phyloP scores from a whole-genome alignment of 2,888 invertebrate species.

The Drosophila fulvimacula region DNA sequence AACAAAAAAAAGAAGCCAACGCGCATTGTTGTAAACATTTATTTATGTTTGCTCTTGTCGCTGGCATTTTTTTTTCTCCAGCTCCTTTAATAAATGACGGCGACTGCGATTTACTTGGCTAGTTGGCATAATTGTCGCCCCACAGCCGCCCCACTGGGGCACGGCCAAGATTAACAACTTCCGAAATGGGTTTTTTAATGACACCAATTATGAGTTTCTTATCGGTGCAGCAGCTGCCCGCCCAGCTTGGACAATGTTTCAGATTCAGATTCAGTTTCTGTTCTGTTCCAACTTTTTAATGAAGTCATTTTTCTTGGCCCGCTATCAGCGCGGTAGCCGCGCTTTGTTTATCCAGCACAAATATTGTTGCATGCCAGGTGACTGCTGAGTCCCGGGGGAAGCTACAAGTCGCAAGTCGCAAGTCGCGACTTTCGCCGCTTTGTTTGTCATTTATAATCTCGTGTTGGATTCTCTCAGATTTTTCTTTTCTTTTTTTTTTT shows the following conservation, averaged over 20 bases:
- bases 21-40: conserved; percentile 67
- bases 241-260: conserved; percentile 21
- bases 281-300: conserved; percentile 67
- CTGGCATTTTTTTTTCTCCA: conserved; percentile 8
- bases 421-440: conserved; percentile 52
- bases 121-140: conserved; percentile 74
- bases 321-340: conserved; percentile 16
- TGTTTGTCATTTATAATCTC: conserved; percentile 64
- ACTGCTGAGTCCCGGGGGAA: conserved; percentile 27
- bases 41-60: conserved; percentile 23
- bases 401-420: conserved; percentile 8
- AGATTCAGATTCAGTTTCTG: conserved; percentile 22
- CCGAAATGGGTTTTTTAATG: conserved; percentile 81
- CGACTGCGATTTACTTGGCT: conserved; percentile 48
- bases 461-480: conserved; percentile 17
- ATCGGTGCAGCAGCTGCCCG: conserved; percentile 71
- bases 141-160: not conserved
- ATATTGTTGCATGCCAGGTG: conserved; percentile 62
- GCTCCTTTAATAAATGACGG: conserved; percentile 75
- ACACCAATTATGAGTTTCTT: conserved; percentile 82
- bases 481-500: not conserved
- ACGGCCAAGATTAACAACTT: conserved; percentile 77
- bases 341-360: conserved; percentile 65
- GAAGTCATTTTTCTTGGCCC: conserved; percentile 69
- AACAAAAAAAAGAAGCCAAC: conserved; percentile 71